Evolutionary conservation across 2,888 invertebrate species (phyloP), one percentile per base, ranked within the genome.

Genomic region (Onthophagus sagittarius): DNA sequence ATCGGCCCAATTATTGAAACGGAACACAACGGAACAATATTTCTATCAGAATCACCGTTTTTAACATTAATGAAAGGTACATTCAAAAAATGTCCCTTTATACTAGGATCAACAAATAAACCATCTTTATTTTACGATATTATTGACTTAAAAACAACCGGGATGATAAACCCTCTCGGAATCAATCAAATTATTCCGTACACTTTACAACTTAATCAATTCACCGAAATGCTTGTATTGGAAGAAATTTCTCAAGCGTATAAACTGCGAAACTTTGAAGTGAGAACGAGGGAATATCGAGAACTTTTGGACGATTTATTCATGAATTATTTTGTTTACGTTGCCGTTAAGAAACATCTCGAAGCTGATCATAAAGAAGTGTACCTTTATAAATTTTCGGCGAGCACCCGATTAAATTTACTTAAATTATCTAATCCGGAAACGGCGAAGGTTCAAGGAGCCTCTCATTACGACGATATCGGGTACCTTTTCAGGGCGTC

Each of bases 401-500:
- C 72, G 2, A 69, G 72, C 15, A 74, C 72, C 0, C 31, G 72
- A 14, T 15, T 74, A 15, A 74, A 74, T 64, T 72, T 65, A 62
- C 14, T 72, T 5, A 74, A 74, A 23, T 67, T 15, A 5, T n/a
- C 67, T 23, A 71, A 72, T 62, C 70, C 72, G 9, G 15, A 31
- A 11, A 74, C 72, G 2, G 72, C 72, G 14, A 71, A 65, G 14
- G 15, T 32, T 69, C 11, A 39, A 62, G 74, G 74, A 15, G 67
- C 72, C 6, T 39, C 64, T 15, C 74, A 74, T 62, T n/a, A 64
- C 0, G 74, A 74, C 13, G 74, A 74, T 15, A 70, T 74, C 11
- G 72, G 74, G 14, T 74, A 74, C 62, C n/a, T 74, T 31, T 74
- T 74, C 33, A 74, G 72, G n/a, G 72, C 69, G 5, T 62, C 53